Evolutionary conservation across 2,113 vertebrate species (phyloP), one percentile per base, ranked within the genome.

Genomic region (Sceloporus undulatus): DNA sequence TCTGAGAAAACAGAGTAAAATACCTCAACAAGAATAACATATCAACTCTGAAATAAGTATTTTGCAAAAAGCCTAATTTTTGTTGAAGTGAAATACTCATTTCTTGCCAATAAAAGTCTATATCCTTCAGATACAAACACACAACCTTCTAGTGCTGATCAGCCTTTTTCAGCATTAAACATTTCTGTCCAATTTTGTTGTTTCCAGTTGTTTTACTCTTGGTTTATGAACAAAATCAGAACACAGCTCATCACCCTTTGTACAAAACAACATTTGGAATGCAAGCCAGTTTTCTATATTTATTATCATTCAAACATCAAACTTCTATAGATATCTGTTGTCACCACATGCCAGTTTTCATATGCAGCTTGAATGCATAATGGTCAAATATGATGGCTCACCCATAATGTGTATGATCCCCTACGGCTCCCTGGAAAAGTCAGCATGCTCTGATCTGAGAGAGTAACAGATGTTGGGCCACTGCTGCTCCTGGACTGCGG

Each of bases 371-470:
- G 68, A 16, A 18, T 83, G 13, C 7, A 0, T 29, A 42, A 1
- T 0, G n/a, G 9, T 0, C 66, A 81, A 5, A 25, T 42, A 21
- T 21, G 14, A 13, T 21, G 86, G 95, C 98, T 98, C 94, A 99
- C 98, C 98, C 97, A 98, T 73, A 98, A 96, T 0, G 96, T 92
- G 92, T 96, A 95, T 54, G 97, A 95, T 1, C 94, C 94, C 19
- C 89, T 95, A 82, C 73, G 92, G 87, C 94, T 97, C 34, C 96
- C 93, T 0, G 93, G 96, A 18, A 95, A 90, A 1, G 93, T 95
- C 11, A 94, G n/a, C 85, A 94, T 93, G 42, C 91, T 95, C 62
- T 94, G 92, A 0, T 96, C 97, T 1, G 97, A 96, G 87, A 91
- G 87, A 4, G 97, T 92, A 0, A 94, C 93, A 0, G 97, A 98